Evolutionary conservation across 1,140 invertebrate species (phyloP).

Genomic region (Dreissena polymorpha): DNA sequence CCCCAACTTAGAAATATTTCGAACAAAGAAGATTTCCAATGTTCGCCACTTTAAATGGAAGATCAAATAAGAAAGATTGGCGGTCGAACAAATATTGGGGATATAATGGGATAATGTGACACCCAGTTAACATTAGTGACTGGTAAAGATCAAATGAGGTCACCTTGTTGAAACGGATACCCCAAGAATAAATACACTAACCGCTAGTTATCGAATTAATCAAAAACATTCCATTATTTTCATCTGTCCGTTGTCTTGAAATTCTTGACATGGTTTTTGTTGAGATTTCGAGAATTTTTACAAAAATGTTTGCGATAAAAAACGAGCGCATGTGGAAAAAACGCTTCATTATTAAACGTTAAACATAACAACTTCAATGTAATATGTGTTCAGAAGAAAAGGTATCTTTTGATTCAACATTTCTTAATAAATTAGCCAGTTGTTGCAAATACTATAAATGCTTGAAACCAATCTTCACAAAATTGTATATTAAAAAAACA

Average conservation of each 20-base stretch:
- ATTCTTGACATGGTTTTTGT: too few relatives aligned
- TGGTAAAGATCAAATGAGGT: constrained; percentile 49
- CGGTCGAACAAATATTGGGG: constrained; percentile 36
- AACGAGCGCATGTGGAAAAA: too few relatives aligned
- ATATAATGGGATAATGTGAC: constrained; percentile 44
- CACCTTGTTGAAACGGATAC: constrained; percentile 36
- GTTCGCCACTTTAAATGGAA: constrained; percentile 40
- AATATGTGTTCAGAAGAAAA: too few relatives aligned
- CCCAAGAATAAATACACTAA: constrained; percentile 30
- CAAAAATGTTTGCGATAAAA: too few relatives aligned
- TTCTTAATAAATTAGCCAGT: too few relatives aligned
- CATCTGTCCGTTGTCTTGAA: not conserved
- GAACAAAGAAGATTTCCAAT: constrained; percentile 45
- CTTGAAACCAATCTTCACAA: too few relatives aligned
- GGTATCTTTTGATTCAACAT: too few relatives aligned
- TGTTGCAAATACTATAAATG: too few relatives aligned
- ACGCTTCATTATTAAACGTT: too few relatives aligned
- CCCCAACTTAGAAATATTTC: constrained; percentile 20
- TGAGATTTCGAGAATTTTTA: too few relatives aligned
- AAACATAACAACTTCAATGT: too few relatives aligned
- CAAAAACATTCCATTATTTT: constrained; percentile 46
- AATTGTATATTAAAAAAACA: too few relatives aligned
- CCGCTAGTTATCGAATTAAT: constrained; percentile 51
- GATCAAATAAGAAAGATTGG: constrained; percentile 50
- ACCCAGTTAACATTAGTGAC: constrained; percentile 44